Conservation (phyloP, 2,888 invertebrate species). For the Ariolimax columbianus region DNA sequence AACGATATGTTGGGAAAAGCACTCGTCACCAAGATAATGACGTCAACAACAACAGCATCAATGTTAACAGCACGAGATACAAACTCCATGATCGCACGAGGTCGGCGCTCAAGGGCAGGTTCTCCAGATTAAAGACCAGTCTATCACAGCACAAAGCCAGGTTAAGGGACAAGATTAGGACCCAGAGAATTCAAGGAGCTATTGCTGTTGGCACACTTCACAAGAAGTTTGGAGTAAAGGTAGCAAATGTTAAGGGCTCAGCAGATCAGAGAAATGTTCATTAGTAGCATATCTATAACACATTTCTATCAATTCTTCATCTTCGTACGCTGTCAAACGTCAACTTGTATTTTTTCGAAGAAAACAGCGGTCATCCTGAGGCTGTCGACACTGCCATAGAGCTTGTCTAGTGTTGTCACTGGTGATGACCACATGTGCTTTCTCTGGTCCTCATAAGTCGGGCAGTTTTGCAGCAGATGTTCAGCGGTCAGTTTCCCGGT, state of each 20-base stretch:
- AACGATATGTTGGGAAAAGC: constrained; percentile 18
- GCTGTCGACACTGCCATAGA: too few species aligned
- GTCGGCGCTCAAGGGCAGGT: neutral
- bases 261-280: neutral
- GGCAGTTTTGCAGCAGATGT: too few species aligned
- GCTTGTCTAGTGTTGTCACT: too few species aligned
- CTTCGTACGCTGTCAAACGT: too few species aligned
- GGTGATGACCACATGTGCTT: too few species aligned
- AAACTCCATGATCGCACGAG: constrained; percentile 16
- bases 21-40: constrained; percentile 25
- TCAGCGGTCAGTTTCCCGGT: too few species aligned
- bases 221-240: constrained; percentile 7
- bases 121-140: constrained; percentile 21
- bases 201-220: constrained; percentile 16
- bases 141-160: constrained; percentile 5
- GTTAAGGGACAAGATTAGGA: constrained; percentile 14
- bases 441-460: too few species aligned
- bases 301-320: too few species aligned
- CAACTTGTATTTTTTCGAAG: too few species aligned
- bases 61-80: neutral
- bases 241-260: neutral
- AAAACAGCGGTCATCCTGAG: too few species aligned
- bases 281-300: neutral
- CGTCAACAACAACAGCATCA: neutral
- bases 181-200: neutral